These are phyloP conservation scores for Nothoprocta pentlandii DNA, from an alignment of 2,113 vertebrate species.

Conservation along the genomic window DNA sequence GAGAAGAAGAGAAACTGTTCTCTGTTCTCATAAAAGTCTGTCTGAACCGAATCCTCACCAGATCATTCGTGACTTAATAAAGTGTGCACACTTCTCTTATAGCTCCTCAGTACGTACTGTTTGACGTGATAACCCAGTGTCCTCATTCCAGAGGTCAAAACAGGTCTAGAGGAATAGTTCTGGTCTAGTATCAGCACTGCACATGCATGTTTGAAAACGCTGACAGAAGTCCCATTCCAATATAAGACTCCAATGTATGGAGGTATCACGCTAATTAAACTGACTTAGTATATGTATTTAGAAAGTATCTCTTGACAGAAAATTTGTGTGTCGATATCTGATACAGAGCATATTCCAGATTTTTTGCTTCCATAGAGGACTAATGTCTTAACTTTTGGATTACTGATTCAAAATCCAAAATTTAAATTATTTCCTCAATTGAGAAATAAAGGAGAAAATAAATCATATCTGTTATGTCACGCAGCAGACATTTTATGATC, in stretches of 20 bases:
- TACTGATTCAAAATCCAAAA: background rate
- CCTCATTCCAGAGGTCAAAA: background rate
- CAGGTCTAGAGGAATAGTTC: background rate
- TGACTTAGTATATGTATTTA: background rate
- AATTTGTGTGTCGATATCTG: background rate
- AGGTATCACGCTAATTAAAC: background rate
- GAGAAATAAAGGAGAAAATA: background rate
- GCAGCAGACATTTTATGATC: background rate
- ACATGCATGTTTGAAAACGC: background rate
- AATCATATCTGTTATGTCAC: background rate
- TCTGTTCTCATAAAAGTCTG: too few species aligned
- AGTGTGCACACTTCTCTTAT: background rate
- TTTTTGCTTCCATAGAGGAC: background rate
- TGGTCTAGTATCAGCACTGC: background rate
- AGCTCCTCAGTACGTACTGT: background rate
- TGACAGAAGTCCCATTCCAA: too few species aligned
- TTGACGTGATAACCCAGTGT: background rate
- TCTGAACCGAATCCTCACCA: background rate
- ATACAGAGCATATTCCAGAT: background rate
- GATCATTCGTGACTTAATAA: background rate
- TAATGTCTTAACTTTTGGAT: background rate
- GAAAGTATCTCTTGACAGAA: background rate
- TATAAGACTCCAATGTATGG: too few species aligned
- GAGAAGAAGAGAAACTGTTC: too few species aligned
- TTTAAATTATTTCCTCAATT: background rate